Percentiles rank a stretch among this genome's conserved stretches.
Conservation (phyloP, 2,113 vertebrate species). For the Semicossyphus pulcher region DNA sequence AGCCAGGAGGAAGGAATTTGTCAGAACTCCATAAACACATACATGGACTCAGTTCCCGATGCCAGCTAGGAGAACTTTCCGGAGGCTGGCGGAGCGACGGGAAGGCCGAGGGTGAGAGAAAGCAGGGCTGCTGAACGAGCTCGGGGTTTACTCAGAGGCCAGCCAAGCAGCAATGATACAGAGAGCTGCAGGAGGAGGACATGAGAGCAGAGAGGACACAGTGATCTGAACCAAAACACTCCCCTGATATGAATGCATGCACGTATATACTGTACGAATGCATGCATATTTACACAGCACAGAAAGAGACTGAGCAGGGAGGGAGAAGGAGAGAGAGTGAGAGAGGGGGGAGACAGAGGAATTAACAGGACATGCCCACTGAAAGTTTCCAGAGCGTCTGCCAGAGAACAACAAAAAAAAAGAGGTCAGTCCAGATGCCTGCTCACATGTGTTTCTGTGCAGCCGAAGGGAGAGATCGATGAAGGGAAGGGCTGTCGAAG, state of each 20-base stretch:
- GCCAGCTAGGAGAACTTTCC: slow-evolving; percentile 77
- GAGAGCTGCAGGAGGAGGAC: slow-evolving; percentile 65
- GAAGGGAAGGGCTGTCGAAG: slow-evolving; percentile 31
- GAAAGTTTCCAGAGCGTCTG: slow-evolving; percentile 74
- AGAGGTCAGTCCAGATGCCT: slow-evolving; percentile 65
- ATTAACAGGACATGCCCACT: slow-evolving; percentile 71
- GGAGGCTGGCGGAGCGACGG: slow-evolving; percentile 54
- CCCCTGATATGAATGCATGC: not conserved
- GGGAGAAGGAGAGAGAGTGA: slow-evolving; percentile 34
- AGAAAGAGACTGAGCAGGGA: slow-evolving; percentile 30
- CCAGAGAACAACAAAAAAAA: slow-evolving; percentile 66
- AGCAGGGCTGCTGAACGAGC: slow-evolving; percentile 72
- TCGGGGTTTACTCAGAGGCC: slow-evolving; percentile 88
- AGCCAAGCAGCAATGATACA: slow-evolving; percentile 89
- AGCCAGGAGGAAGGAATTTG: slow-evolving; percentile 81
- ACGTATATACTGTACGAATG: not conserved
- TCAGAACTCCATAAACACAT: slow-evolving; percentile 83
- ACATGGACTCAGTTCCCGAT: slow-evolving; percentile 63
- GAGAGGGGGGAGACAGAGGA: slow-evolving; percentile 46
- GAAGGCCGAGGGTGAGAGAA: slow-evolving; percentile 70
- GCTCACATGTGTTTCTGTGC: slow-evolving; percentile 38
- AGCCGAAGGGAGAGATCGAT: slow-evolving; percentile 13
- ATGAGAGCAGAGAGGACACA: slow-evolving; percentile 12
- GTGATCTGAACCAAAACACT: not conserved
- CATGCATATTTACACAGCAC: not conserved